Conservation (phyloP, 2,888 invertebrate species). For the Oscheius myriophilus region DNA sequence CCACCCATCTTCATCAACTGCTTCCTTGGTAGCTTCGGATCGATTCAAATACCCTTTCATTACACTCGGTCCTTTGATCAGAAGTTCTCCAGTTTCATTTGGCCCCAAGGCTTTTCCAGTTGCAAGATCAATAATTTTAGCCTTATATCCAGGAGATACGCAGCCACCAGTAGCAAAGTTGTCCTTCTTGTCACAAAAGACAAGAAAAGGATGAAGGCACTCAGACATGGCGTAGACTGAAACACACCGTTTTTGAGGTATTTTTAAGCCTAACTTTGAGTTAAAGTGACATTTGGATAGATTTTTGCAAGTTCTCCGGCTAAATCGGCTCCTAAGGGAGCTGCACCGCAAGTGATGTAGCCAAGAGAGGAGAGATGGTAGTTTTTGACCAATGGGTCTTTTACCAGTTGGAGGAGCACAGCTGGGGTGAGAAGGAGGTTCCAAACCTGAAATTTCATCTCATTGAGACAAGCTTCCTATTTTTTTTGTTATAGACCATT, state of each 20-base stretch:
- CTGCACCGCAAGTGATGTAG: constrained; percentile 71
- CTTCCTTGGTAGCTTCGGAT: constrained; percentile 77
- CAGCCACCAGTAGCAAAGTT: constrained; percentile 75
- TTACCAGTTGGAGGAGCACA: constrained; percentile 81
- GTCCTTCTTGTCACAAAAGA: too few relatives aligned
- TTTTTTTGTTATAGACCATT: too few relatives aligned
- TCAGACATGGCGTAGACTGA: constrained; percentile 82
- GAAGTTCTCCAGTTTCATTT: constrained; percentile 80
- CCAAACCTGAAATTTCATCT: constrained; percentile 49
- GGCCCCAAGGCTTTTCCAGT: constrained; percentile 66
- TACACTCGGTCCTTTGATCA: constrained; percentile 81
- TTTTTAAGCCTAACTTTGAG: constrained; percentile 31
- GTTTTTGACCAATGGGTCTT: constrained; percentile 78
- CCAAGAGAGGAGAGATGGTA: constrained; percentile 82
- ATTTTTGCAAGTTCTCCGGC: constrained; percentile 59
- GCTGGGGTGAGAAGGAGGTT: constrained; percentile 81
- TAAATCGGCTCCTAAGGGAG: constrained; percentile 65
- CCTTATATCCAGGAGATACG: constrained; percentile 77
- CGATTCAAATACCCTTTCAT: constrained; percentile 84
- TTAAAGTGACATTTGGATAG: constrained; percentile 53
- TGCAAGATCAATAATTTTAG: constrained; percentile 73
- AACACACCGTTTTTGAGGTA: neutral
- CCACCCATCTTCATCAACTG: constrained; percentile 38
- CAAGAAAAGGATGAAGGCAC: constrained; percentile 75
- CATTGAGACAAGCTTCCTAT: too few relatives aligned